phyloP scores from a whole-genome alignment of 2,888 invertebrate genomes.

The Trimorus sp. region DNA sequence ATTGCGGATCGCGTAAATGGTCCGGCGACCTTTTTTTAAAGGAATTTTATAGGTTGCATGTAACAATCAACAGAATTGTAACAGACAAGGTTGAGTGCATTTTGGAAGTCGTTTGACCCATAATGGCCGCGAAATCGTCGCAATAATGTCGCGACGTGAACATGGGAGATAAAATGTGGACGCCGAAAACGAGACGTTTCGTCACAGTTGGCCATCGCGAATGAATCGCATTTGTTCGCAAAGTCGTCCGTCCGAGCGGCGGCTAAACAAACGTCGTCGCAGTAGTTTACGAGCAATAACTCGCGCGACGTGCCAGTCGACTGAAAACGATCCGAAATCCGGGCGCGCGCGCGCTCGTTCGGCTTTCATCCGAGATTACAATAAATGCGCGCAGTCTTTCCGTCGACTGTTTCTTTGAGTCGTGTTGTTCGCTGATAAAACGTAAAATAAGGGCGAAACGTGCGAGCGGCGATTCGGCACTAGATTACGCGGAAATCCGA shows the following conservation, averaged over 20 bases:
- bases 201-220: no score
- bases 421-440: constrained; percentile 56
- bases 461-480: constrained; percentile 51
- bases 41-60: no score
- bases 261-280: constrained; percentile 4
- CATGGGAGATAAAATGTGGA: no score
- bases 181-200: no score
- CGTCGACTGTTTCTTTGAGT: constrained; percentile 40
- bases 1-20: background rate
- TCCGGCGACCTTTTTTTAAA: no score
- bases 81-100: no score
- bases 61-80: no score
- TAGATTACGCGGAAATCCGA: constrained; percentile 64
- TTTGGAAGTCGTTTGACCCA: no score
- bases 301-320: constrained; percentile 9
- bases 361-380: constrained; percentile 52
- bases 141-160: no score
- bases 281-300: constrained; percentile 10
- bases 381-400: constrained; percentile 39
- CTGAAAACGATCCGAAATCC: constrained; percentile 28
- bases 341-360: constrained; percentile 9
- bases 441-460: constrained; percentile 60
- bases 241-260: no score
- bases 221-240: no score
- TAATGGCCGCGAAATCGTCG: no score